Conservation (phyloP, 2,797 vertebrate genomes). For the Clarias fuscus region DNA sequence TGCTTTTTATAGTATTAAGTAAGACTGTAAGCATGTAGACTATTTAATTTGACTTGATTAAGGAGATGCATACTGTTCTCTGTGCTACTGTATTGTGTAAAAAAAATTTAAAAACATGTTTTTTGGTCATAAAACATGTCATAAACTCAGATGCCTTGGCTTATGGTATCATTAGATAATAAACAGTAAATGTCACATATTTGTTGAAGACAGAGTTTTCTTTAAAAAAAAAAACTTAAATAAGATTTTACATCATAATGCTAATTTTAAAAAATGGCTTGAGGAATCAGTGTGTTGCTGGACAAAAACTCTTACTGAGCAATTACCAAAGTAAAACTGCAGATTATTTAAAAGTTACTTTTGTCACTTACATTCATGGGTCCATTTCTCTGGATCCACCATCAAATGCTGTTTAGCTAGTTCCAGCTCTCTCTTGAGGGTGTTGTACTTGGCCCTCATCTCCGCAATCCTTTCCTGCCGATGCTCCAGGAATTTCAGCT, state of each 20-base stretch:
- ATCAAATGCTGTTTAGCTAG: slow-evolving; percentile 84
- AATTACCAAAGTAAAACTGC: neutral
- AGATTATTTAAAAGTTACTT: neutral
- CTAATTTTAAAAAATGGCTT: neutral
- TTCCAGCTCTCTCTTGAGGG: slow-evolving; percentile 88
- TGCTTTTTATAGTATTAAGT: neutral
- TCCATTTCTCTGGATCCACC: slow-evolving; percentile 87
- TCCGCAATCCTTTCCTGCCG: slow-evolving; percentile 87
- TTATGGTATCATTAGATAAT: neutral
- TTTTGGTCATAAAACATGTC: neutral
- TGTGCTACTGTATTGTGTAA: neutral
- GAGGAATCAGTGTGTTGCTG: neutral
- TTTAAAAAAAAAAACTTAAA: neutral
- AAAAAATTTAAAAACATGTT: neutral
- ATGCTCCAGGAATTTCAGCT: slow-evolving; percentile 87
- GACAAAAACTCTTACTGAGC: neutral
- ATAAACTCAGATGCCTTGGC: neutral
- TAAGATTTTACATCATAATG: neutral
- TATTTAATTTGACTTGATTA: neutral
- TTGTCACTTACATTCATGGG: slow-evolving; percentile 86
- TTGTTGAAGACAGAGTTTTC: neutral
- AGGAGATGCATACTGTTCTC: neutral
- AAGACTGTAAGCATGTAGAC: neutral
- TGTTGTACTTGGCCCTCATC: slow-evolving; percentile 83
- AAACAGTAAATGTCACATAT: neutral